Base-by-base conservation (phyloP, 2,113 vertebrate genomes). In the Mesitornis unicolor region DNA sequence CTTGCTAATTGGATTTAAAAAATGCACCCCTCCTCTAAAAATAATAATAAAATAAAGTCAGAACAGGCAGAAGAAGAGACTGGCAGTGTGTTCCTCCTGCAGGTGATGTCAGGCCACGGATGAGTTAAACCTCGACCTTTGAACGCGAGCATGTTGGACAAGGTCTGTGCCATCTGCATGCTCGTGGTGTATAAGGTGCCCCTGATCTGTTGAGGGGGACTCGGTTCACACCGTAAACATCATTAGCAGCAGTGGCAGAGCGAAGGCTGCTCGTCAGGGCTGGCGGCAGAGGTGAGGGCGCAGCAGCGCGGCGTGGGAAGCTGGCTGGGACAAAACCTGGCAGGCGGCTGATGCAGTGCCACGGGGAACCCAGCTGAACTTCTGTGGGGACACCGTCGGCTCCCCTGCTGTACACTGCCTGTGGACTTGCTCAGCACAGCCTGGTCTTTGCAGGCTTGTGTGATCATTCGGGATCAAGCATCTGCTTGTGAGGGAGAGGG, bases 321-420 rank as follows among this genome's bases (percentile, higher is more conserved):
- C 90, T 54, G 35, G 65, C 31, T 51, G 76, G 54, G n/a, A 25
- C 36, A 65, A 21, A 77, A 47, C 25, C 29, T 24, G 83, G 28
- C 48, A 31, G 35, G 35, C 2, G 2, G 31, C 53, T 54, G 16
- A 7, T 25, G 35, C 20, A 2, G 56, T 6, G 21, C 26, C 10
- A 3, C 1, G 48, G 12, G 29, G 69, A 92, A 35, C 33, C 15
- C 29, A 45, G 36, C 3, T 40, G 75, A 45, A 5, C 29, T 36
- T 22, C 22, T 40, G 21, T 59, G 61, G 71, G 43, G 63, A 9
- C 28, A 15, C 31, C 10, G 3, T 9, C 6, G 5, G 19, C 25
- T 73, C 33, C 26, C 1, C 1, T 8, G 47, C 40, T 18, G 0
- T 0, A 1, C 3, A 9, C 53, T 51, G 60, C 7, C 0, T 1